These are phyloP conservation scores for Ceryle rudis DNA, from an alignment of 2,797 vertebrate genomes.

Conservation along the genomic window DNA sequence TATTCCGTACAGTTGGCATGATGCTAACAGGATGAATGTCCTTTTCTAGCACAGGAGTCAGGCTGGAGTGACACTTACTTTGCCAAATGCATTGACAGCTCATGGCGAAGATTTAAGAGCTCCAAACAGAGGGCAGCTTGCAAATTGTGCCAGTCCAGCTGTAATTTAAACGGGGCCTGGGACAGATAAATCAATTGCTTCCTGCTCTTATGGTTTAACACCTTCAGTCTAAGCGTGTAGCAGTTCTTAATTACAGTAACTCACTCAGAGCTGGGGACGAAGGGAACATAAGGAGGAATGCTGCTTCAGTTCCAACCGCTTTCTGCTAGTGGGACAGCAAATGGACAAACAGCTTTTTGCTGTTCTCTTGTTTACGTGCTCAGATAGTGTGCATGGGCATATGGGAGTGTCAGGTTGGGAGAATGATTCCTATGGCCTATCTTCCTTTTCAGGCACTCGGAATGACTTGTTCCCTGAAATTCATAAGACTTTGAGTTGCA, in stretches of 20 bases:
- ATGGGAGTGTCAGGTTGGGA: neutral
- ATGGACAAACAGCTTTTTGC: neutral
- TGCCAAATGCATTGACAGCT: neutral
- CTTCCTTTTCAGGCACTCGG: neutral
- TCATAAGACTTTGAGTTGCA: neutral
- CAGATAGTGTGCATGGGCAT: rapidly evolving
- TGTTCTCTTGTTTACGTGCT: neutral
- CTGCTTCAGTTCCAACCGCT: neutral
- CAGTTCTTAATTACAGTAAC: neutral
- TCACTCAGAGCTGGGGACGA: neutral
- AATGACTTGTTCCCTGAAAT: neutral
- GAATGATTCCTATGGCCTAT: neutral
- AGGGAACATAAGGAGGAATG: neutral
- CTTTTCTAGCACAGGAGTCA: neutral
- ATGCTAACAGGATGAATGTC: neutral
- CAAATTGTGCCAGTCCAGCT: neutral
- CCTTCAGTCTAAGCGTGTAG: neutral
- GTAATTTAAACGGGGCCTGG: neutral
- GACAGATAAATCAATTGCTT: neutral
- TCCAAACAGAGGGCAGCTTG: neutral
- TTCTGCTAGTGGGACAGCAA: neutral
- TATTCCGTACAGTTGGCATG: neutral
- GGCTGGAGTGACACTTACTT: neutral
- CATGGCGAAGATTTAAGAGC: neutral
- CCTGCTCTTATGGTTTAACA: neutral